Conservation (phyloP, 2,797 vertebrate genomes). For the Rhinella marina region DNA sequence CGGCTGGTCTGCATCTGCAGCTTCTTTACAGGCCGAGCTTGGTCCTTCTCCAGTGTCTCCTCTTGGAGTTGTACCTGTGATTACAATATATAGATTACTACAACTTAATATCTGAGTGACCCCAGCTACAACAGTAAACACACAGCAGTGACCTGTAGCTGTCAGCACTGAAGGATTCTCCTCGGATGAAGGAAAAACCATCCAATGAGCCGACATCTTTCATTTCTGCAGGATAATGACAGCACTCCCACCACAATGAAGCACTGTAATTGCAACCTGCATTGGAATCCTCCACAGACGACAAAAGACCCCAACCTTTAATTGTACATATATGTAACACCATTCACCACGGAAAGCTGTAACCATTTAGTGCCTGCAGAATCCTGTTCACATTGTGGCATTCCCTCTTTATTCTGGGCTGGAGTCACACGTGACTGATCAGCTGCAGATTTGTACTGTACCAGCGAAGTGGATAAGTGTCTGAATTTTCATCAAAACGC, state of each 20-base stretch:
- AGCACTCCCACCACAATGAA: conserved; percentile 81
- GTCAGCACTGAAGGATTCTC: conserved; percentile 69
- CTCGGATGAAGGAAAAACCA: conserved; percentile 67
- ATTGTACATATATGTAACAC: not conserved
- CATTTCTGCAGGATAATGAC: conserved; percentile 97
- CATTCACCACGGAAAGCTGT: not conserved
- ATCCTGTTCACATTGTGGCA: too few species aligned
- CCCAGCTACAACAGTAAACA: not conserved
- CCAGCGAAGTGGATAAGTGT: too few species aligned
- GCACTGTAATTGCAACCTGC: conserved; percentile 98
- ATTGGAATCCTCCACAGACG: conserved; percentile 64
- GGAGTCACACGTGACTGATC: too few species aligned
- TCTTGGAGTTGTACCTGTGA: conserved; percentile 93
- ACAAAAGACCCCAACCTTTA: not conserved
- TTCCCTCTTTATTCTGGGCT: too few species aligned
- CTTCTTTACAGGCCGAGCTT: conserved; percentile 83
- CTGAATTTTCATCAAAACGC: too few species aligned
- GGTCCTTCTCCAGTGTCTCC: conserved; percentile 94
- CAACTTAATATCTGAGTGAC: not conserved
- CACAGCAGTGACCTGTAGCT: conserved; percentile 68
- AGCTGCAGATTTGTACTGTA: too few species aligned
- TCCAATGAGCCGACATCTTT: conserved; percentile 71
- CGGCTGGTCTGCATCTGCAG: conserved; percentile 29
- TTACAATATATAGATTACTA: conserved; percentile 36
- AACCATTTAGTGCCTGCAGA: too few species aligned